These are phyloP conservation scores for Paratrypauchen microcephalus DNA, from an alignment of 2,797 vertebrate species.

Conservation along the genomic window DNA sequence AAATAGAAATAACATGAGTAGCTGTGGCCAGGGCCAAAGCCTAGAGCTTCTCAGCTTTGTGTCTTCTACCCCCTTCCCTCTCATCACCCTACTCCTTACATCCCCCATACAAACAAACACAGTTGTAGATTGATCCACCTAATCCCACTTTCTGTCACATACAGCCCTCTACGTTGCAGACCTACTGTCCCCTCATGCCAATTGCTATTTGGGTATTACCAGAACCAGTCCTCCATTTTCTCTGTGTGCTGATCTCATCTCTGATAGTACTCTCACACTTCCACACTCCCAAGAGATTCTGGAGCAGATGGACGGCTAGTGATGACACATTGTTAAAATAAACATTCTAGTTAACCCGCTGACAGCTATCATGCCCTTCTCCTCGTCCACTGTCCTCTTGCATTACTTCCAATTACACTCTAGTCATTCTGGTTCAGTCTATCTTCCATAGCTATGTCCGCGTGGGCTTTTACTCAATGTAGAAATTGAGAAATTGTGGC, in stretches of 20 bases:
- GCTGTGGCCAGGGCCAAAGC: slow-evolving; percentile 41
- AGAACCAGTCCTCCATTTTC: slow-evolving; percentile 36
- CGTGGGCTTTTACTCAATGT: slow-evolving; percentile 16
- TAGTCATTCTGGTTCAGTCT: slow-evolving; percentile 38
- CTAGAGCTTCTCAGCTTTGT: slow-evolving; percentile 33
- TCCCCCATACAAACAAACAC: slow-evolving; percentile 59
- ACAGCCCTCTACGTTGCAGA: slow-evolving; percentile 22
- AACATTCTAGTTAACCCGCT: slow-evolving; percentile 75
- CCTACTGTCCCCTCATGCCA: slow-evolving; percentile 33
- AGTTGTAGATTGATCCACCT: slow-evolving; percentile 52
- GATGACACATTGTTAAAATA: slow-evolving; percentile 80
- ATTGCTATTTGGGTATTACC: slow-evolving; percentile 46
- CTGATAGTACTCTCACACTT: slow-evolving; percentile 58
- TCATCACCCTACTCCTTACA: slow-evolving; percentile 58
- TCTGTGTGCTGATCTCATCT: slow-evolving; percentile 66
- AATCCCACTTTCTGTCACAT: slow-evolving; percentile 51
- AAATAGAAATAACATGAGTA: slow-evolving; percentile 35
- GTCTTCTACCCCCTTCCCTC: slow-evolving; percentile 40
- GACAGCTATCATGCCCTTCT: slow-evolving; percentile 48
- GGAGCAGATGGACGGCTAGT: slow-evolving; percentile 83
- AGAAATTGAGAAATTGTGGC: slow-evolving; percentile 29
- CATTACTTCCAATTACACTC: slow-evolving; percentile 24
- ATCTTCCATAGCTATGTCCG: slow-evolving; percentile 17
- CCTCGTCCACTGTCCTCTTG: slow-evolving; percentile 21
- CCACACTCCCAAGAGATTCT: slow-evolving; percentile 71